phyloP scores from a whole-genome alignment of 2,888 invertebrate genomes.

The Masnerella sp. region DNA sequence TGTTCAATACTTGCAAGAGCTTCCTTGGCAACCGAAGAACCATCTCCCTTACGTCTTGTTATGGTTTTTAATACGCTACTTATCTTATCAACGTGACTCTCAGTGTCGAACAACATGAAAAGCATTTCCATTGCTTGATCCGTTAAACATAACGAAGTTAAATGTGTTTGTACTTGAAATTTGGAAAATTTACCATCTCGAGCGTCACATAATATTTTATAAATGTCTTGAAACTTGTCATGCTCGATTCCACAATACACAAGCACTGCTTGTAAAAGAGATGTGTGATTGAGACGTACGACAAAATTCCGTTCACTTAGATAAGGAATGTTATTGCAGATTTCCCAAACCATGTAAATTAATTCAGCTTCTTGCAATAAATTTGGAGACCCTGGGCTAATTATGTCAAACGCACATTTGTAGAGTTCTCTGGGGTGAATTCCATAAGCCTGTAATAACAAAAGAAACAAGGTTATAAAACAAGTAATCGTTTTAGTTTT shows the following conservation, averaged over 20 bases:
- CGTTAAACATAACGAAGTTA: slow-evolving; percentile 84
- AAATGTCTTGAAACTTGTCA: slow-evolving; percentile 81
- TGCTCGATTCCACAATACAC: slow-evolving; percentile 88
- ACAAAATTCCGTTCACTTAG: slow-evolving; percentile 83
- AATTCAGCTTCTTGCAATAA: slow-evolving; percentile 92
- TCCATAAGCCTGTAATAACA: slow-evolving; percentile 80
- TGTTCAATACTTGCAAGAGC: slow-evolving; percentile 87
- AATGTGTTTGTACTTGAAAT: slow-evolving; percentile 84
- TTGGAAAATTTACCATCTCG: slow-evolving; percentile 83
- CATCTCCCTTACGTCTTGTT: slow-evolving; percentile 84
- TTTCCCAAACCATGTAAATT: slow-evolving; percentile 86
- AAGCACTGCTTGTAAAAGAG: slow-evolving; percentile 86
- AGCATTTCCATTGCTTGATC: slow-evolving; percentile 83
- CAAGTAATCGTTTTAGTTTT: too few relatives aligned
- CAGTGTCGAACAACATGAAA: slow-evolving; percentile 83
- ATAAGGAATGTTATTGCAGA: slow-evolving; percentile 84
- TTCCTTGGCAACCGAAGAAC: slow-evolving; percentile 82
- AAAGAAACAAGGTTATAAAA: slow-evolving; percentile 25
- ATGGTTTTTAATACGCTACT: slow-evolving; percentile 82
- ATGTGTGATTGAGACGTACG: slow-evolving; percentile 89
- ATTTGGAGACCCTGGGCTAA: slow-evolving; percentile 85
- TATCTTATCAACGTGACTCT: slow-evolving; percentile 82
- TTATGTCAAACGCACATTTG: slow-evolving; percentile 96
- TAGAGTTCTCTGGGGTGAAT: slow-evolving; percentile 93
- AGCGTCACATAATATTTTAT: slow-evolving; percentile 78